phyloP scores from a whole-genome alignment of 2,113 vertebrate genomes.

The Alectura lathami region DNA sequence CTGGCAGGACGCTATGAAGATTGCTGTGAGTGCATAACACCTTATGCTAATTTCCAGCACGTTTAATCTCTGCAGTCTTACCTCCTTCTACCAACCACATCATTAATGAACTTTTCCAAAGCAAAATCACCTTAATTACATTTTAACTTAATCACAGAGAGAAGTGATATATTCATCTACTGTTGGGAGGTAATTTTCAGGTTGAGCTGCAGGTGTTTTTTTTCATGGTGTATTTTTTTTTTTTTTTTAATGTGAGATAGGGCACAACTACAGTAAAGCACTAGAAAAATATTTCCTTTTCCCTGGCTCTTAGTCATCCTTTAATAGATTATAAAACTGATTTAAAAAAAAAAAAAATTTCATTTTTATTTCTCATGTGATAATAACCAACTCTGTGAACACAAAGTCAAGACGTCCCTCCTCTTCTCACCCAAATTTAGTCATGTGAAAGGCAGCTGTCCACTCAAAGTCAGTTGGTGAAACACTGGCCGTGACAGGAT shows the following conservation, averaged over 20 bases:
- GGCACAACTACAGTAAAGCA: not conserved
- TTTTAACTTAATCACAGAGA: slow-evolving; percentile 2
- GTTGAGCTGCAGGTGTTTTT: not conserved
- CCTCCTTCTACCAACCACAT: not conserved
- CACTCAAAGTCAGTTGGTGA: not conserved
- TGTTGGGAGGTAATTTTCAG: slow-evolving; percentile 11
- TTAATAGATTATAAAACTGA: not conserved
- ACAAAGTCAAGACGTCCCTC: not conserved
- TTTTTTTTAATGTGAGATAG: not conserved
- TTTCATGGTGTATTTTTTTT: not conserved
- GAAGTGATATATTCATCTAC: not conserved
- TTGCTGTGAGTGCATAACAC: not conserved
- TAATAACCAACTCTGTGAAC: not conserved
- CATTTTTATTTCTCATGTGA: no score
- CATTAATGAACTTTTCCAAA: slow-evolving; percentile 9
- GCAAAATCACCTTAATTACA: slow-evolving; percentile 9
- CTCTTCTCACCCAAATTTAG: not conserved
- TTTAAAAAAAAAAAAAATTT: not conserved
- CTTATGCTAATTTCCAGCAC: slow-evolving; percentile 26
- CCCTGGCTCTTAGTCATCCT: not conserved
- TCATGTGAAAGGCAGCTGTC: not conserved
- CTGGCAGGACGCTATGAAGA: not conserved
- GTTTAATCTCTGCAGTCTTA: not conserved
- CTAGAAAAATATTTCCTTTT: not conserved
- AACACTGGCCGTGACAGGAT: not conserved